A percentile compares a stretch with the other conserved stretches of the same genome.
Evolutionary conservation across 1,140 invertebrate genomes (phyloP).

Genomic region (Megalopta genalis): DNA sequence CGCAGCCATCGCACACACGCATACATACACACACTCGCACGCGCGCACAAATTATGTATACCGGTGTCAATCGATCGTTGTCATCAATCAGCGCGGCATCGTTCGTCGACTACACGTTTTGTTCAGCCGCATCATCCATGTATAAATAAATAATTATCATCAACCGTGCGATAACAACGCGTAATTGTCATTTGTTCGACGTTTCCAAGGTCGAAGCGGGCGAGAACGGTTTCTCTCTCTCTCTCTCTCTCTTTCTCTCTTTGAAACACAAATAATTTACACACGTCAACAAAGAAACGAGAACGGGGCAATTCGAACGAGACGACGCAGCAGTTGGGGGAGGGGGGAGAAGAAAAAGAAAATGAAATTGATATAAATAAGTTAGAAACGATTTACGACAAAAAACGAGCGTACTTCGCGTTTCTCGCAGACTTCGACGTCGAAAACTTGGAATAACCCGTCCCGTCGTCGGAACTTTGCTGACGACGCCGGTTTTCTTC

Average conservation of each 20-base stretch:
- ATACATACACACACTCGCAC: too few species aligned
- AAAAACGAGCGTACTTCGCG: too few species aligned
- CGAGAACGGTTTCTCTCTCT: conserved; percentile 7
- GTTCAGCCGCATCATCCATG: conserved; percentile 53
- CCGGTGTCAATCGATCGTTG: conserved; percentile 30
- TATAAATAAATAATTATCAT: conserved; percentile 77
- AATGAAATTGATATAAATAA: too few species aligned
- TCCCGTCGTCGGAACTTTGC: conserved; percentile 23
- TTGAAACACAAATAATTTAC: too few species aligned
- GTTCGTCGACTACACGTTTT: conserved; percentile 4
- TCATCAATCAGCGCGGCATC: conserved; percentile 54
- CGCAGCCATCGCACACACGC: too few species aligned
- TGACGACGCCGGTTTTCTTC: conserved; percentile 38
- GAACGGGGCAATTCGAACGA: too few species aligned
- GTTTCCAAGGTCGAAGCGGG: conserved; percentile 40
- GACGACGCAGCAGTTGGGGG: too few species aligned
- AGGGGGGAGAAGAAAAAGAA: background rate
- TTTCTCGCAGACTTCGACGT: conserved; percentile 43
- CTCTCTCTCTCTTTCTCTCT: too few species aligned
- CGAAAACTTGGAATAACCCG: conserved; percentile 44
- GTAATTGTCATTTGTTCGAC: conserved; percentile 67
- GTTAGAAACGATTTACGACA: too few species aligned
- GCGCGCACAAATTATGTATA: background rate
- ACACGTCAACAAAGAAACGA: too few species aligned
- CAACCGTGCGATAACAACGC: conserved; percentile 71